Conservation (phyloP, 2,113 vertebrate genomes). For the Cepphus grylle region DNA sequence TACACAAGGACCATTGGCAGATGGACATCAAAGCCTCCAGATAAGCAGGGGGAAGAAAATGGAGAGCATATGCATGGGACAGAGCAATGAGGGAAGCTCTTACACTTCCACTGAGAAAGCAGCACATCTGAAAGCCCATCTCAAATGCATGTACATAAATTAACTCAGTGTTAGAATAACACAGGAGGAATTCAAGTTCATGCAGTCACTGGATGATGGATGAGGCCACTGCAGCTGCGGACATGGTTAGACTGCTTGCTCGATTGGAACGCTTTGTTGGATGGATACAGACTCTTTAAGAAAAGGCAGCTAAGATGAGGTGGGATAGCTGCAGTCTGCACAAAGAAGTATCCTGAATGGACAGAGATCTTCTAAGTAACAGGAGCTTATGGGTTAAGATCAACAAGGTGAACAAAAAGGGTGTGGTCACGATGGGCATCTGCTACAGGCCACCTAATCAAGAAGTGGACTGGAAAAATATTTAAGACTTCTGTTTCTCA, state of each 20-base stretch:
- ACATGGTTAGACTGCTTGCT: background rate
- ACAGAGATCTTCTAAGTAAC: background rate
- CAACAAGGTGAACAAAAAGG: background rate
- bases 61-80: background rate
- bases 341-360: background rate
- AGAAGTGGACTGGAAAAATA: background rate
- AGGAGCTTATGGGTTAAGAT: background rate
- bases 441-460: background rate
- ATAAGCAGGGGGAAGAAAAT: background rate
- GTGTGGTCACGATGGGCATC: background rate
- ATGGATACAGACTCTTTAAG: background rate
- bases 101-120: background rate
- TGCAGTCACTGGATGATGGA: background rate
- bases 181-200: background rate
- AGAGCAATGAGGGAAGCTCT: background rate
- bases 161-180: background rate
- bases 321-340: background rate
- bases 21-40: background rate
- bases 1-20: background rate
- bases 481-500: background rate
- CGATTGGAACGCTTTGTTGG: background rate
- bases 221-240: background rate
- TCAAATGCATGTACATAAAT: background rate
- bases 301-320: background rate
- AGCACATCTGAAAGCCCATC: background rate